Base-by-base conservation (phyloP, 2,888 invertebrate genomes). In the Machimus rusticus region DNA sequence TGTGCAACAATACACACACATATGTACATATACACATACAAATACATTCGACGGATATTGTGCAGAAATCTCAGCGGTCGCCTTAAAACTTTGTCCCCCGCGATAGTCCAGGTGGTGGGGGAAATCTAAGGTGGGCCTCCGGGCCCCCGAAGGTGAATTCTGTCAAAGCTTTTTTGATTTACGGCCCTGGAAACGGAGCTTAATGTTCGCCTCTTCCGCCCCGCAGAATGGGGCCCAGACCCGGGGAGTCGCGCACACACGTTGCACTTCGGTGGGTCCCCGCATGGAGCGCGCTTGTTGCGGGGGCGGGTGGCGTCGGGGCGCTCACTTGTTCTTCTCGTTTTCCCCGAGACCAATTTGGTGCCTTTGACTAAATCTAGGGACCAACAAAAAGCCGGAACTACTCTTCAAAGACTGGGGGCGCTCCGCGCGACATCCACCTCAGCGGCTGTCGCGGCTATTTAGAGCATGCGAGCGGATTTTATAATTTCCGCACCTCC, bases 321-420 rank as follows among this genome's bases (percentile, higher is more conserved):
- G 39, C 39, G 19, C 16, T 79, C 46, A 74, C 74, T 85, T 85
- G 85, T 84, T 84, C 82, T 84, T 66, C 82, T 84, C n/a, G 82
- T 84, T 84, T 46, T 46, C 43, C 43, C 66, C 82, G 82, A 51
- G 55, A 66, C 82, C 74, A 85, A 85, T 85, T 85, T 74, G 28
- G 31, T 74, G 28, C 82, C 28, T 55, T 37, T 74, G 74, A 85
- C 85, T 46, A 74, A 74, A 85, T 66, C 82, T 74, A 43, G 86
- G 51, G 88, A 55, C 28, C 85, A 90, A 91, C 91, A 91, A 92
- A 91, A 91, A 90, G 91, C 91, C 92, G 92, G 92, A 92, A 92
- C 92, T 92, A 92, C 92, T 92, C 91, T 92, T 91, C 91, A 92
- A 92, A 92, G 92, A 92, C 91, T 92, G 43, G 66, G 51, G 31